Percentiles rank a stretch among this genome's conserved stretches.
These are phyloP conservation scores for Sapajus apella DNA, from an alignment of 2,113 vertebrate species.

Conservation along the genomic window DNA sequence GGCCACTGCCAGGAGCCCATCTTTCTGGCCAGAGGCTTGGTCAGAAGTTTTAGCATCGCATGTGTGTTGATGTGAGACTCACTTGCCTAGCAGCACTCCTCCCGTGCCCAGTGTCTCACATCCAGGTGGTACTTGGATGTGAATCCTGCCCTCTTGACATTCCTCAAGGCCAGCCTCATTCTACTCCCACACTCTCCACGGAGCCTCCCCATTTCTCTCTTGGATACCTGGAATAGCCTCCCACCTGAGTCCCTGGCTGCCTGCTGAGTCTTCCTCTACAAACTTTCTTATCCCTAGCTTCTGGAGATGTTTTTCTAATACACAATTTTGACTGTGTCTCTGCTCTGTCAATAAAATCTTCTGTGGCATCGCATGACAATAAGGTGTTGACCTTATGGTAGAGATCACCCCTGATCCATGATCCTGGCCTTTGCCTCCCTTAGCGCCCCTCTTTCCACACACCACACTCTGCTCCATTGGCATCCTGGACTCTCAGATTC, in stretches of 20 bases:
- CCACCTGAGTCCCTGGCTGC: neutral
- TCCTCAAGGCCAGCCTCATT: neutral
- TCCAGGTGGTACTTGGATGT: fast-evolving
- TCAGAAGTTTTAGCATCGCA: fast-evolving
- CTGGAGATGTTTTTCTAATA: neutral
- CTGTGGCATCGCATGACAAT: neutral
- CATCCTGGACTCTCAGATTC: fast-evolving
- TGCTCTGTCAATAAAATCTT: no score
- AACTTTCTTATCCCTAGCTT: neutral
- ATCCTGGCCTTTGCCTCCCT: no score
- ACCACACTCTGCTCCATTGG: fast-evolving
- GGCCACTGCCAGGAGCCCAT: fast-evolving
- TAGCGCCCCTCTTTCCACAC: fast-evolving
- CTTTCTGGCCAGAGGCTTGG: neutral
- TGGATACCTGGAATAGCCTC: neutral
- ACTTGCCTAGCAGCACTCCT: fast-evolving
- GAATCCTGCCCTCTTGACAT: neutral
- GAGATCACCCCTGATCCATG: fast-evolving
- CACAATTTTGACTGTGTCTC: neutral
- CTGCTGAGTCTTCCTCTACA: neutral
- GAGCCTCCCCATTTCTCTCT: neutral
- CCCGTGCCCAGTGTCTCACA: fast-evolving
- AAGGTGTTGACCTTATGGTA: neutral
- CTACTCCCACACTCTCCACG: fast-evolving
- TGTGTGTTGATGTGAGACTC: fast-evolving